These are phyloP conservation scores for Coranthus polyacanthus DNA, from an alignment of 2,797 vertebrate genomes.

Conservation along the genomic window DNA sequence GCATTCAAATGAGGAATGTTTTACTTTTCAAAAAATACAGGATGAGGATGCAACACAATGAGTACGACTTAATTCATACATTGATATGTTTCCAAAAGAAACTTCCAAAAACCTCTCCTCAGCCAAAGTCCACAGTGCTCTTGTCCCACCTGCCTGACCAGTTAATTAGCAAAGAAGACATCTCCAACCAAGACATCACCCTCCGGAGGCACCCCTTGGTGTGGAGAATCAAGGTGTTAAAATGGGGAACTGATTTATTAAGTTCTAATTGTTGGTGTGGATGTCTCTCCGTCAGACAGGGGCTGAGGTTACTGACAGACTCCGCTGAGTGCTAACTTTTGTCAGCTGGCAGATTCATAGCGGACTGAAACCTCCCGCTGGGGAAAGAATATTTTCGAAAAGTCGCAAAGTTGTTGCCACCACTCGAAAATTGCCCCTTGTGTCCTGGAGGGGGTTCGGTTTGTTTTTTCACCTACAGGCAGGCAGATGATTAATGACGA, in stretches of 20 bases:
- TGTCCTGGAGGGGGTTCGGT: conserved; percentile 74
- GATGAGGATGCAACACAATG: neutral
- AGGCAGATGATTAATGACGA: conserved; percentile 85
- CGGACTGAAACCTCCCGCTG: conserved; percentile 64
- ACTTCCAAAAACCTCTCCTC: neutral
- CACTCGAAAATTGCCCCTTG: conserved; percentile 82
- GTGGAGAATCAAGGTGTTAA: conserved; percentile 79
- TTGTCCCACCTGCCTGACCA: conserved; percentile 5
- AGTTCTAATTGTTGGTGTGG: conserved; percentile 87
- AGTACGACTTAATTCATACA: neutral
- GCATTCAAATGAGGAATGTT: too few species aligned
- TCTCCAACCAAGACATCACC: conserved; percentile 59
- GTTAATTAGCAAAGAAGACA: conserved; percentile 61
- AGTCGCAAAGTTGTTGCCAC: conserved; percentile 86
- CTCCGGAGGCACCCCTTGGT: conserved; percentile 33
- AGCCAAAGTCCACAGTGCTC: neutral
- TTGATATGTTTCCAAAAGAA: neutral
- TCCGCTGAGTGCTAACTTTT: conserved; percentile 86
- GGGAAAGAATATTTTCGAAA: conserved; percentile 83
- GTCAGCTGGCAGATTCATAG: conserved; percentile 82
- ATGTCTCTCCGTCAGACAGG: conserved; percentile 80
- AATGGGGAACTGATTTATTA: conserved; percentile 85
- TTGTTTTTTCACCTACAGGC: conserved; percentile 82
- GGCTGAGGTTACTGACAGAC: conserved; percentile 85
- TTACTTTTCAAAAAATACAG: too few species aligned